Percentiles rank a stretch among this genome's conserved stretches.
phyloP scores from a whole-genome alignment of 2,888 invertebrate genomes.

The Rhagium mordax region DNA sequence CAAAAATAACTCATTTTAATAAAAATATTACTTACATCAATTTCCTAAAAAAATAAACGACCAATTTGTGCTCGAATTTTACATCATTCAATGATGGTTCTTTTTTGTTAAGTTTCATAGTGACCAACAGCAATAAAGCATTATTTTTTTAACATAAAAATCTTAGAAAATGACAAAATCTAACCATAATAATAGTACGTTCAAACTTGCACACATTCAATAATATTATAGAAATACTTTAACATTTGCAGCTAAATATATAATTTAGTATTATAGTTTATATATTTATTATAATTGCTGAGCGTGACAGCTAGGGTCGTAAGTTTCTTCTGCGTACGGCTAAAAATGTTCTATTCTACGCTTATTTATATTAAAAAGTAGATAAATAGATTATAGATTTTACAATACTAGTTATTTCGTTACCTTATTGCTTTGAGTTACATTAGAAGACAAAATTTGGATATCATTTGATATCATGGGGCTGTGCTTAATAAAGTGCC shows the following conservation, averaged over 20 bases:
- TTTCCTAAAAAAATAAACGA: conserved; percentile 36
- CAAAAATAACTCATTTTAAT: conserved; percentile 33
- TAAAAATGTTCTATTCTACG: conserved; percentile 58
- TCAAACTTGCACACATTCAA: conserved; percentile 65
- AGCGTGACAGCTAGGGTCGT: conserved; percentile 70
- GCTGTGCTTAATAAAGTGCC: conserved; percentile 13
- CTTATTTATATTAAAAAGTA: conserved; percentile 63
- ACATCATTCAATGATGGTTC: conserved; percentile 60
- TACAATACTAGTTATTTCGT: conserved; percentile 68
- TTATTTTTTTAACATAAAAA: conserved; percentile 62
- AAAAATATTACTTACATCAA: conserved; percentile 33
- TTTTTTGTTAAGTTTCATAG: conserved; percentile 29
- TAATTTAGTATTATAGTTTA: conserved; percentile 56
- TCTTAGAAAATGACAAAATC: conserved; percentile 64
- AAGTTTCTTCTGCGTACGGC: conserved; percentile 65
- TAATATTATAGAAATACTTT: conserved; percentile 69
- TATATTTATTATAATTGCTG: conserved; percentile 68
- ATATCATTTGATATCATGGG: conserved; percentile 52
- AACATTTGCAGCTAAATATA: conserved; percentile 68
- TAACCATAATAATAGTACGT: conserved; percentile 65
- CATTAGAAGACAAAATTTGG: conserved; percentile 70
- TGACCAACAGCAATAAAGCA: conserved; percentile 67
- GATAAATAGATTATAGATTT: conserved; percentile 65
- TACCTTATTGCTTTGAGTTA: conserved; percentile 71
- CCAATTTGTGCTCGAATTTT: conserved; percentile 56